Evolutionary conservation across 2,888 invertebrate species (phyloP).

Genomic region (Mantis religiosa): DNA sequence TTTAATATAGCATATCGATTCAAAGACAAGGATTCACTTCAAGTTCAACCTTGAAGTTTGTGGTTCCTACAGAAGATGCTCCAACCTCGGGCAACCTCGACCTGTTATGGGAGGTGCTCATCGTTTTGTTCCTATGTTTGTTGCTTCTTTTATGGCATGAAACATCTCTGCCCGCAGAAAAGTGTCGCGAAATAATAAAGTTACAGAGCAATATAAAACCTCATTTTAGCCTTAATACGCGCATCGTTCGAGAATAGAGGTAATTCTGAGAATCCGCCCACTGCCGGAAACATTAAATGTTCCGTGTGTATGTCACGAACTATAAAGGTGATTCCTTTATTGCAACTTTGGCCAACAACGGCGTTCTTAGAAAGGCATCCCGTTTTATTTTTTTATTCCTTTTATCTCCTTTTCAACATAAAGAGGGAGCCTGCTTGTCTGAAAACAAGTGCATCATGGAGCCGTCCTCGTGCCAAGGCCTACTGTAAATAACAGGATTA

Average conservation of each 20-base stretch:
- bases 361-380: background rate
- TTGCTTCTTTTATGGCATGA: background rate
- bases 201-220: background rate
- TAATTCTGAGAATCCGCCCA: background rate
- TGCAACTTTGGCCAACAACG: background rate
- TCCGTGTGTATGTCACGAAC: background rate
- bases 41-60: too few species aligned
- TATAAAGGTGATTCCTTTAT: background rate
- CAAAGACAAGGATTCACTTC: too few species aligned
- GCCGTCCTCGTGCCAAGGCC: background rate
- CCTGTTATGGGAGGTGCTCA: background rate
- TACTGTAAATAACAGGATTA: background rate
- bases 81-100: background rate
- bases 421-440: too few species aligned
- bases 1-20: too few species aligned
- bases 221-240: background rate
- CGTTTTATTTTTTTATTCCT: background rate
- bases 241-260: background rate
- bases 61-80: background rate
- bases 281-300: background rate
- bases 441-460: too few species aligned
- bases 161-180: background rate
- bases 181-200: background rate
- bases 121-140: background rate
- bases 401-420: background rate